phyloP scores from a whole-genome alignment of 2,113 vertebrate genomes.

The Lethenteron camtschaticum region DNA sequence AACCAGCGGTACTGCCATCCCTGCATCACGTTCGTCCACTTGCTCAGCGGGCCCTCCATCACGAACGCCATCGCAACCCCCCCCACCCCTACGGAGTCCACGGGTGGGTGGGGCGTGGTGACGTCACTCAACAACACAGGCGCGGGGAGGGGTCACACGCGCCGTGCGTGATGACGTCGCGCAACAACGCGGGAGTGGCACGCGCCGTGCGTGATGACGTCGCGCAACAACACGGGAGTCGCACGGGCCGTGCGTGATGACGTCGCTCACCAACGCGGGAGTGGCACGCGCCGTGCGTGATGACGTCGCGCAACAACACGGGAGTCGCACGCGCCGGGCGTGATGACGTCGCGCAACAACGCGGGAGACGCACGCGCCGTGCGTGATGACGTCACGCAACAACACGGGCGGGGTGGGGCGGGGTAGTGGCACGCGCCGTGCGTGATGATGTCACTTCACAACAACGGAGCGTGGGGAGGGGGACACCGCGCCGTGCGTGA shows the following conservation, averaged over 20 bases:
- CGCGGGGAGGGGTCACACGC: neutral
- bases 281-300: neutral
- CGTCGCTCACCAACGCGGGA: neutral
- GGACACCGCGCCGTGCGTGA: neutral
- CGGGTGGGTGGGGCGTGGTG: neutral
- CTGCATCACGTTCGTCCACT: constrained; percentile 98
- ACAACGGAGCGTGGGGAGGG: neutral
- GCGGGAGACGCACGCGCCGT: neutral
- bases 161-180: neutral
- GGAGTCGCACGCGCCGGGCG: neutral
- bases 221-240: no score
- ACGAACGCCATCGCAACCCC: constrained; percentile 58
- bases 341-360: neutral
- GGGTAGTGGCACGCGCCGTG: neutral
- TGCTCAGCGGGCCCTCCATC: constrained; percentile 92
- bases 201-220: no score
- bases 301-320: neutral
- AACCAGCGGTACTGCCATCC: constrained; percentile 98
- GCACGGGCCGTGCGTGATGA: no score
- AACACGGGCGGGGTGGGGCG: neutral
- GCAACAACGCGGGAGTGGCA: no score
- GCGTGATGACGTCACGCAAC: neutral
- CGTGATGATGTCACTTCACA: neutral
- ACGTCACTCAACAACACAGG: neutral
- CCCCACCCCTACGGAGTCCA: neutral